These are phyloP conservation scores for Lumbricus terrestris DNA, from an alignment of 2,888 invertebrate genomes.

Conservation along the genomic window DNA sequence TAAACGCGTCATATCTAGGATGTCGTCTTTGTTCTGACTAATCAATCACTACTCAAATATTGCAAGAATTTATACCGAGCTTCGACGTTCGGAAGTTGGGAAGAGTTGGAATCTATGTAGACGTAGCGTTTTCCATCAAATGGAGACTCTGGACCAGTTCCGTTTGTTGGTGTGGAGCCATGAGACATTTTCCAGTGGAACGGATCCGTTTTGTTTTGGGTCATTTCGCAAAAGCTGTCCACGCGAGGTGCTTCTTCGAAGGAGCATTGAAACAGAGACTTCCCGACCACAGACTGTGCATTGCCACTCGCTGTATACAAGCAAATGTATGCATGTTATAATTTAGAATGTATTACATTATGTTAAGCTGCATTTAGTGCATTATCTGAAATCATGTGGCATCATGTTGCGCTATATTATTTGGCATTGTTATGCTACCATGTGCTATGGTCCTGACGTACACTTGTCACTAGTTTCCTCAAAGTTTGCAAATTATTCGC, in stretches of 20 bases:
- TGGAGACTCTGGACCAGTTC: conserved; percentile 36
- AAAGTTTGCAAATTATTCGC: not conserved
- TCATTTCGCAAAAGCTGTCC: conserved; percentile 51
- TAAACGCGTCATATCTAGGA: too few species aligned
- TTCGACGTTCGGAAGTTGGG: conserved; percentile 48
- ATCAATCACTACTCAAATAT: not conserved
- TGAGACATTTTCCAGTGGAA: conserved; percentile 52
- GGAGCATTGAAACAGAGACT: conserved; percentile 45
- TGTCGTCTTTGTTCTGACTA: too few species aligned
- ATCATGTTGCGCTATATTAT: not conserved
- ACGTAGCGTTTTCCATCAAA: conserved; percentile 64
- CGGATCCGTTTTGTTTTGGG: conserved; percentile 47
- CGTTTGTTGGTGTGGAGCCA: conserved; percentile 33
- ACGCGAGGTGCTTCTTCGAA: conserved; percentile 49
- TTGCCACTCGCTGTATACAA: not conserved
- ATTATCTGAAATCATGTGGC: not conserved
- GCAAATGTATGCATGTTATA: not conserved
- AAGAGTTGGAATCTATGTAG: conserved; percentile 75
- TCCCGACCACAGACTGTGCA: not conserved
- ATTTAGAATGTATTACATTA: too few species aligned
- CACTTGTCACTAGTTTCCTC: too few species aligned
- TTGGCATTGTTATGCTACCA: not conserved
- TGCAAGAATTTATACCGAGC: conserved; percentile 18
- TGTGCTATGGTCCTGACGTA: too few species aligned
- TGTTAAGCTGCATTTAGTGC: not conserved